Base-by-base conservation (phyloP, 2,888 invertebrate species). In the Leucophora obtusa region DNA sequence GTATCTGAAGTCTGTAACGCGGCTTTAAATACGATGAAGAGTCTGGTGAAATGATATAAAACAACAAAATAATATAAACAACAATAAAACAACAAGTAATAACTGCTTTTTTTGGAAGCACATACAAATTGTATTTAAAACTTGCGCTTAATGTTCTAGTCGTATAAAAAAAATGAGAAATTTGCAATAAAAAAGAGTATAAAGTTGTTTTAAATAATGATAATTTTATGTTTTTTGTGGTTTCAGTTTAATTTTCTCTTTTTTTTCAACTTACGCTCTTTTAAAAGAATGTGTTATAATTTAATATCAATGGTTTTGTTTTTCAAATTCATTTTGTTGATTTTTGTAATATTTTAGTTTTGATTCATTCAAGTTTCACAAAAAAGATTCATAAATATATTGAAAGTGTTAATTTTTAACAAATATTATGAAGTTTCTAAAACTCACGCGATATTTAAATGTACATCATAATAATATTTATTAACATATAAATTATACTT, bases 1-100 rank as follows among this genome's bases (percentile, higher is more conserved):
- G 86, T 86, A 86, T 87, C 87, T 87, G 86, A 80, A 79, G 82
- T 80, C 77, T 82, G 80, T 79, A 83, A 84, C 85, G 80, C 72
- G 83, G 83, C 86, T 85, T 86, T 86, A 86, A 86, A 86, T 86
- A 86, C 82, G 62, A 74, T 54, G 66, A 79, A 78, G 74, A 77
- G 58, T 51, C 59, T 51, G 56, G 9, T 18, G 50, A 59, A 47
- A 17, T 21, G 8, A 17, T 38, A 35, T 47, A 14, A 50, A 59
- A 50, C 28, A 83, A 84, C 76, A 80, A 24, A 60, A 24, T 15
- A 80, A 80, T 11, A 79, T 83, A 33, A 28, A 56, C 56, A 70
- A 71, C 79, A 54, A 14, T 4, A 10, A 43, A 28, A 56, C 56
- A 70, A 71, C 79, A 54, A 47, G 5, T 47, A 47, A 6, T 47